These are phyloP conservation scores for Noctua fimbriata DNA, from an alignment of 2,888 invertebrate genomes.

Conservation along the genomic window DNA sequence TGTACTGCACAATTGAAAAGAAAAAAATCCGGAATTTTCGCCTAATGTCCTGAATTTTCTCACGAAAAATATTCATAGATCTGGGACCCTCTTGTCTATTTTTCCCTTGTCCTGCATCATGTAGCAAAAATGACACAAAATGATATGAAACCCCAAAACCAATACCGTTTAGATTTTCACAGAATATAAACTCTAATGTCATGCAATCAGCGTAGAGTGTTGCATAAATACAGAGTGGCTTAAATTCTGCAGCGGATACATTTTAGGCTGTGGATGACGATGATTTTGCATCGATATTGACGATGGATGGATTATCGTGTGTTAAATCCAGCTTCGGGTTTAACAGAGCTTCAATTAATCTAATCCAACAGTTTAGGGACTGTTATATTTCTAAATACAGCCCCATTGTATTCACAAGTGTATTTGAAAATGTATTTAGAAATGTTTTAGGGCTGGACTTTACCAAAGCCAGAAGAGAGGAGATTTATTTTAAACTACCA, in stretches of 20 bases:
- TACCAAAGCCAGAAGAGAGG: too few relatives aligned
- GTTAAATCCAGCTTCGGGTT: conserved; percentile 1
- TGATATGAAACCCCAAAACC: conserved; percentile 9
- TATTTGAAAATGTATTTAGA: not conserved
- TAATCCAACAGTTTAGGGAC: not conserved
- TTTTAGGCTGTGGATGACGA: conserved; percentile 36
- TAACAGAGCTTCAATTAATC: conserved; percentile 2
- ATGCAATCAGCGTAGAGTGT: conserved; percentile 44
- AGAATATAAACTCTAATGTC: conserved; percentile 39
- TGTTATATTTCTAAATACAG: not conserved
- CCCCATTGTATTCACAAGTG: not conserved
- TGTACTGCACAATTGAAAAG: not conserved
- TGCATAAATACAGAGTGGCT: conserved; percentile 39
- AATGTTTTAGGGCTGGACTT: not conserved
- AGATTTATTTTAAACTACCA: too few relatives aligned
- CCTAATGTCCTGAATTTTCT: not conserved
- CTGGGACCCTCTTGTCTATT: not conserved
- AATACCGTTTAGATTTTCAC: conserved; percentile 33
- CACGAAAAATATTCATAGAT: not conserved
- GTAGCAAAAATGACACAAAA: not conserved
- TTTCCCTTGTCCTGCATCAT: not conserved
- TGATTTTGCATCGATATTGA: conserved; percentile 18
- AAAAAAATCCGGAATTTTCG: not conserved
- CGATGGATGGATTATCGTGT: conserved; percentile 14
- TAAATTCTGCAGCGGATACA: conserved; percentile 29